phyloP scores from a whole-genome alignment of 2,888 invertebrate genomes.

The Colostygia pectinataria region DNA sequence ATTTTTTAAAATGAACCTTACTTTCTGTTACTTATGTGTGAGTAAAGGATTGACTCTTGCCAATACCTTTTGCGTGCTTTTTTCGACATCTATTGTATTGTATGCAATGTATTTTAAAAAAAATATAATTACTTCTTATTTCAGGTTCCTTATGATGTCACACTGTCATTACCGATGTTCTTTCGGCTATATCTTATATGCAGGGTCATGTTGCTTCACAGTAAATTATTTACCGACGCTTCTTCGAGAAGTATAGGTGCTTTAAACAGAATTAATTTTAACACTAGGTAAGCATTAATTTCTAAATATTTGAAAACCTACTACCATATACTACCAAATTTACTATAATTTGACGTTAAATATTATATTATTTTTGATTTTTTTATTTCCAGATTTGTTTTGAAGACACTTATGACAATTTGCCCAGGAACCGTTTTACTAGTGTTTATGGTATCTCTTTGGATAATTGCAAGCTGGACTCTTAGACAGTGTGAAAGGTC shows the following conservation, averaged over 20 bases:
- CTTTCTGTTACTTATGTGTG: no score
- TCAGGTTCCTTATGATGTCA: constrained; percentile 96
- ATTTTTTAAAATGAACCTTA: no score
- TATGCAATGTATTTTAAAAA: no score
- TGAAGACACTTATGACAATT: constrained; percentile 99
- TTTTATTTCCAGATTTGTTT: constrained; percentile 87
- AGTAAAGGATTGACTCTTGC: no score
- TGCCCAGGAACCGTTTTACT: constrained; percentile 98
- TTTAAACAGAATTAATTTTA: constrained; percentile 99
- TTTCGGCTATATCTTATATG: constrained; percentile 99
- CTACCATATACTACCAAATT: no score
- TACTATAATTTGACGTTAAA: no score
- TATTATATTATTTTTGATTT: not conserved
- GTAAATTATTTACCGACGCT: constrained; percentile 99
- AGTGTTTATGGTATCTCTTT: constrained; percentile 99
- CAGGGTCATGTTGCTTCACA: constrained; percentile 99
- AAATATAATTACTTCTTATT: constrained; percentile 37
- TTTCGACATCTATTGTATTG: no score
- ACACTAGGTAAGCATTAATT: constrained; percentile 91
- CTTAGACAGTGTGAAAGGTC: constrained; percentile 99
- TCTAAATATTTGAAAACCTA: no score
- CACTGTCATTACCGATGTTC: constrained; percentile 99
- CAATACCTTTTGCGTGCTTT: no score
- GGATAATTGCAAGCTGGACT: constrained; percentile 99
- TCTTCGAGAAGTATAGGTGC: constrained; percentile 98